Conservation (phyloP, 2,113 vertebrate genomes). For the Brachypteracias leptosomus region DNA sequence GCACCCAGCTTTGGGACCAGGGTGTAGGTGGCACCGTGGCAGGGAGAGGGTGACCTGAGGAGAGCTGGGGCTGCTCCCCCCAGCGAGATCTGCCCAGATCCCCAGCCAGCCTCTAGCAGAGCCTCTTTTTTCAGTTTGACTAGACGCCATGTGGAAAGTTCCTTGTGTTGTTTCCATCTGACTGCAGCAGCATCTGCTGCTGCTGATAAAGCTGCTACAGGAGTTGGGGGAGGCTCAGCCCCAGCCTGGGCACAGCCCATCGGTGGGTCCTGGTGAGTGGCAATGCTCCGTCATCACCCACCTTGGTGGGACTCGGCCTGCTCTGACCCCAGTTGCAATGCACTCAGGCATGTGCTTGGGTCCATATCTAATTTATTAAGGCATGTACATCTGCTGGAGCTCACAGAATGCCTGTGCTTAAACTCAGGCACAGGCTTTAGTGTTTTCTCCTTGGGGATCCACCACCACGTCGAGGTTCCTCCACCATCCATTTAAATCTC, state of each 20-base stretch:
- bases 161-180: constrained; percentile 51
- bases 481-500: not conserved
- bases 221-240: not conserved
- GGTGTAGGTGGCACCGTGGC: accelerated
- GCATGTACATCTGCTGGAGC: not conserved
- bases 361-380: not conserved
- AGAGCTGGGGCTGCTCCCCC: not conserved
- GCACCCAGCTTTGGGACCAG: accelerated
- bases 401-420: not conserved
- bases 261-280: not conserved
- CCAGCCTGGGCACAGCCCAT: not conserved
- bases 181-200: constrained; percentile 57
- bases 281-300: accelerated
- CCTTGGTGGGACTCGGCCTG: accelerated
- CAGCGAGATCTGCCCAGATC: not conserved
- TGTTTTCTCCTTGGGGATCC: not conserved
- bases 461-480: accelerated
- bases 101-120: not conserved
- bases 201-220: not conserved
- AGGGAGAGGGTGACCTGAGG: not conserved
- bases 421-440: accelerated
- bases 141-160: constrained; percentile 55
- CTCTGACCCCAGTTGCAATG: not conserved
- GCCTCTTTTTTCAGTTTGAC: not conserved
- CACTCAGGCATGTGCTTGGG: accelerated